A percentile compares a stretch with the other conserved stretches of the same genome.
These are phyloP conservation scores for Diogma glabrata DNA, from an alignment of 2,888 invertebrate genomes.

Conservation along the genomic window DNA sequence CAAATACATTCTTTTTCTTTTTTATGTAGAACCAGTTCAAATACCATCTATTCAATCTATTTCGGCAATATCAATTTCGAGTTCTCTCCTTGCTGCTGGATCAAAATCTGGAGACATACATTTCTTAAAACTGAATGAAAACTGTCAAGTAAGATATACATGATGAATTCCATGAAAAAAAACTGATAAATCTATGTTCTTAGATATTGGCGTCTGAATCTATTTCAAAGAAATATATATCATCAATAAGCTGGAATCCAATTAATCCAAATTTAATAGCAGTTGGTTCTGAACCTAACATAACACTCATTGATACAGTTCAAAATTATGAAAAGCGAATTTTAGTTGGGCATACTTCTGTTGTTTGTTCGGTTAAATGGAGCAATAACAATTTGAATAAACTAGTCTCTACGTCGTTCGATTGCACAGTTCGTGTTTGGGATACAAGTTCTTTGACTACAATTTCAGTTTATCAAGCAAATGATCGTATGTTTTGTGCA, in stretches of 20 bases:
- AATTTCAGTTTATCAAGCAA: slow-evolving; percentile 28
- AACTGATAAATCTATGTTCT: too few relatives aligned
- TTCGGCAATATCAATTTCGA: too few relatives aligned
- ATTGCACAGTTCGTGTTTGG: slow-evolving; percentile 32
- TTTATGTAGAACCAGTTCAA: not conserved
- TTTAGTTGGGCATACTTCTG: slow-evolving; percentile 14
- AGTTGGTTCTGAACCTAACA: slow-evolving; percentile 22
- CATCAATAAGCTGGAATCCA: slow-evolving; percentile 30
- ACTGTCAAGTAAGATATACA: too few relatives aligned
- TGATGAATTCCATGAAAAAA: too few relatives aligned
- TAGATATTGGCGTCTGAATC: too few relatives aligned
- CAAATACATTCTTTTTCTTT: not conserved
- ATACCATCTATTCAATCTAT: too few relatives aligned
- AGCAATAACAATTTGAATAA: slow-evolving; percentile 28
- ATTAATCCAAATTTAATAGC: slow-evolving; percentile 26
- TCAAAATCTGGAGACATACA: too few relatives aligned
- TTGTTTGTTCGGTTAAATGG: slow-evolving; percentile 29
- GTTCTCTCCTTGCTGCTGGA: too few relatives aligned
- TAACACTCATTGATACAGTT: not conserved
- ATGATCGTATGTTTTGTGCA: slow-evolving; percentile 32
- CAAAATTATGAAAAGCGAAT: not conserved
- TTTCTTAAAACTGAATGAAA: too few relatives aligned
- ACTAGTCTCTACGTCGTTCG: slow-evolving; percentile 30
- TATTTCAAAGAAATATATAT: slow-evolving; percentile 30
- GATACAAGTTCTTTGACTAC: slow-evolving; percentile 23